Evolutionary conservation across 2,113 vertebrate species (phyloP).

Genomic region (Columbina picui): DNA sequence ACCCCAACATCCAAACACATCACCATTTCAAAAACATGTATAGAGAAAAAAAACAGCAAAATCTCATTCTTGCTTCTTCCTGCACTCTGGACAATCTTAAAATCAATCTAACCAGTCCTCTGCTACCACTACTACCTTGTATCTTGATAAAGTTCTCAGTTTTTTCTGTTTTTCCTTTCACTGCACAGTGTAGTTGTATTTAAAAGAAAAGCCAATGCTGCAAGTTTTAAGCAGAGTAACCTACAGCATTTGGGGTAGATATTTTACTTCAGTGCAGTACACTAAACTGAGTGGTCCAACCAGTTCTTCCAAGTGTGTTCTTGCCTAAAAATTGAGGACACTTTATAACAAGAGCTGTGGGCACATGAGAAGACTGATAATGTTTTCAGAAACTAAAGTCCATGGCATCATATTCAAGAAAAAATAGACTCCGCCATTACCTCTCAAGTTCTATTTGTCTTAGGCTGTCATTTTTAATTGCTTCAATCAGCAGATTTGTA

Average conservation of each 20-base stretch:
- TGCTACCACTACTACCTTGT: background rate
- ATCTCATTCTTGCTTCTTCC: background rate
- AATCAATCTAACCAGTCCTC: background rate
- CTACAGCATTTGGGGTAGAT: background rate
- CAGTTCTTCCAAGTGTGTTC: fast-evolving
- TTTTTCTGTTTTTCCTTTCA: background rate
- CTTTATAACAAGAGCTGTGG: background rate
- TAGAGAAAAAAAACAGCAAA: background rate
- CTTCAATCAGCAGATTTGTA: slow-evolving; percentile 88
- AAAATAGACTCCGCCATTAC: slow-evolving; percentile 70
- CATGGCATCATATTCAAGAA: background rate
- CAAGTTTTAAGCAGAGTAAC: background rate
- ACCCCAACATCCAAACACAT: background rate
- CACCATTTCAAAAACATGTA: background rate
- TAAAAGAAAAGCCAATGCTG: fast-evolving
- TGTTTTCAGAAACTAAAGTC: background rate
- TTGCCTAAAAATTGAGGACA: background rate
- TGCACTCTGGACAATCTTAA: background rate
- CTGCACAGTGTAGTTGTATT: background rate
- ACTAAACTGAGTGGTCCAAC: background rate
- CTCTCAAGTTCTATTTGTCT: slow-evolving; percentile 92
- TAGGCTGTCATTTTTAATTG: slow-evolving; percentile 94
- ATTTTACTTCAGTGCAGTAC: background rate
- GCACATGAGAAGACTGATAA: background rate
- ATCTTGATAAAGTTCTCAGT: background rate